A percentile compares a stretch with the other conserved stretches of the same genome.
Evolutionary conservation across 2,113 vertebrate genomes (phyloP).

Genomic region (Genyomyrus donnyi): DNA sequence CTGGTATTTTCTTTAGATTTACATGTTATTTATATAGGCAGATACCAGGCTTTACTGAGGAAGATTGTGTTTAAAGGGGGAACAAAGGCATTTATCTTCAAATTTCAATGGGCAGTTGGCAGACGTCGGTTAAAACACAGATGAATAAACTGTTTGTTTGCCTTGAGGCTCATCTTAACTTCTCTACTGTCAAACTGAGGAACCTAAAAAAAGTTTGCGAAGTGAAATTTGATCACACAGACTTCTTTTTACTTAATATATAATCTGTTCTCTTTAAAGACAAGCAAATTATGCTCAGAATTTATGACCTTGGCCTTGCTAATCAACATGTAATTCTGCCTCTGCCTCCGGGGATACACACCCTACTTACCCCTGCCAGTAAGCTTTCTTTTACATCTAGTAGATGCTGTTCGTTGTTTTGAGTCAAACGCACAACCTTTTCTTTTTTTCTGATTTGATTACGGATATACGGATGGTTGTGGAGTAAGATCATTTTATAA

Average conservation of each 20-base stretch:
- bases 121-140: background rate
- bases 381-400: background rate
- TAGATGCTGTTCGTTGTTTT: background rate
- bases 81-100: background rate
- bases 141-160: background rate
- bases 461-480: background rate
- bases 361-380: background rate
- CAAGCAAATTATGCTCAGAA: background rate
- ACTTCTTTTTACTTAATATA: background rate
- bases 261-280: background rate
- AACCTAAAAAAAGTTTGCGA: background rate
- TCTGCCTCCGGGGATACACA: background rate
- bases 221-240: background rate
- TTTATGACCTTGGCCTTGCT: background rate
- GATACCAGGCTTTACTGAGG: background rate
- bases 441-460: background rate
- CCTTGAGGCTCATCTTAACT: background rate
- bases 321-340: background rate
- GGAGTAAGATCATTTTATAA: background rate
- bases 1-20: background rate
- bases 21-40: background rate
- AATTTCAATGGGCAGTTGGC: background rate
- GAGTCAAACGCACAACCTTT: background rate
- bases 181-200: background rate
- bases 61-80: background rate